Conservation (phyloP, 2,888 invertebrate genomes). For the Zeuzera pyrina region DNA sequence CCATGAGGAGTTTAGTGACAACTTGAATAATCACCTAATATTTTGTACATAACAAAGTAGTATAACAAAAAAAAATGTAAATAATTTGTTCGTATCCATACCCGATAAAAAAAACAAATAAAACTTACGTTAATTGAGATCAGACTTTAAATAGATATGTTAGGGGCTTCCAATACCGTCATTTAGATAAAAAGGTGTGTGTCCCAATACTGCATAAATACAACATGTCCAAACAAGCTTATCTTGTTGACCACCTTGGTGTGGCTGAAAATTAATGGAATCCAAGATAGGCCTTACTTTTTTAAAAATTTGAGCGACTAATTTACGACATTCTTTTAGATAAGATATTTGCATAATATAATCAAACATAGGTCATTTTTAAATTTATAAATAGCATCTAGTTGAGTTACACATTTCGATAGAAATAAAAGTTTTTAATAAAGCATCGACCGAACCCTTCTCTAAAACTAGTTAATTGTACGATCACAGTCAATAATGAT, state of each 20-base stretch:
- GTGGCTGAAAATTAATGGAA: slow-evolving; percentile 57
- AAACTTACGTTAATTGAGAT: slow-evolving; percentile 36
- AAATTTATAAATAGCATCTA: too few species aligned
- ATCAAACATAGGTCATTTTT: too few species aligned
- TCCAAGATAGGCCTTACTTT: slow-evolving; percentile 34
- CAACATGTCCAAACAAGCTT: slow-evolving; percentile 55
- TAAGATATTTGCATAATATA: too few species aligned
- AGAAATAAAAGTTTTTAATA: background rate
- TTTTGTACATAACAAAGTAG: too few species aligned
- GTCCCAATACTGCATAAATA: slow-evolving; percentile 58
- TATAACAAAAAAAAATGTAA: background rate
- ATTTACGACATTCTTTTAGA: slow-evolving; percentile 3
- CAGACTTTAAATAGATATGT: slow-evolving; percentile 35
- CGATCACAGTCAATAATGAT: slow-evolving; percentile 62
- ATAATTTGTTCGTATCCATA: background rate
- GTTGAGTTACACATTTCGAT: too few species aligned
- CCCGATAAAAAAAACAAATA: background rate
- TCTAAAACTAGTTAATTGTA: slow-evolving; percentile 60
- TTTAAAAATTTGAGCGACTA: slow-evolving; percentile 13
- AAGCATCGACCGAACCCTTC: slow-evolving; percentile 22
- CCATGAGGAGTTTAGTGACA: too few species aligned
- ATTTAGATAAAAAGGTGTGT: slow-evolving; percentile 60
- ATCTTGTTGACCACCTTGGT: slow-evolving; percentile 59
- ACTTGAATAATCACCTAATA: too few species aligned
- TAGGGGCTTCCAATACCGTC: slow-evolving; percentile 41